Base-by-base conservation (phyloP, 1,140 invertebrate genomes). In the Cardiocondyla obscurior region DNA sequence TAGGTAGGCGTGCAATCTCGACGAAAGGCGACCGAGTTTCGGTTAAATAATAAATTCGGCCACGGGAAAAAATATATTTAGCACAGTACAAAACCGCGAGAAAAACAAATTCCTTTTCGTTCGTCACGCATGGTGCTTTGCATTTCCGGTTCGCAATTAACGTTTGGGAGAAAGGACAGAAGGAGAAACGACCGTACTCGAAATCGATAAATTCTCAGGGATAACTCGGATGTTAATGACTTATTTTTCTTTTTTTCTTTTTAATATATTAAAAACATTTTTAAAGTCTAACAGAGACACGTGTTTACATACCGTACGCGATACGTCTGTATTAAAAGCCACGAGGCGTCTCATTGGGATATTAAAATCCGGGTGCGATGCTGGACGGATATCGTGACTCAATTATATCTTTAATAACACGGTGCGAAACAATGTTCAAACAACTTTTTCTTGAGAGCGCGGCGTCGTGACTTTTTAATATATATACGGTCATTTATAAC, bases 401-500 rank as follows among this genome's bases (percentile, higher is more conserved):
- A 30, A 74, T 46, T 74, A 49, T 28, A 16, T 22, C 44, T 76
- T 51, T 49, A 12, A 65, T 76, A 12, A 42, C 33, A 22, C 19
- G 33, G 19, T n/a, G n/a, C n/a, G 36, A 44, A 46, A 25, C 22
- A 49, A 49, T 28, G 16, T 49, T 7, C 1, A 49, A 30, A 19
- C 73, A 44, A 16, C 2, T 76, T 51, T 76, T 65, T 62, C 19
- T 46, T 49, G 28, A 76, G 57, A 62, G 55, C 39, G 25, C 14
- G 25, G 30, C 58, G 58, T 64, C 30, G 36, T 53, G 46, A 72
- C 60, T 77, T 65, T 64, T 55, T 64, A 53, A 64, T 55, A 53
- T 36, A 53, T 36, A 76, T 73, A 73, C 58, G 7, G 42, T 77
- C 69, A 74, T 85, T 89, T 91, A 91, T 89, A 91, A 91, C 89